A percentile compares a stretch with the other conserved stretches of the same genome.
phyloP scores from a whole-genome alignment of 2,888 invertebrate species.

The Cataglyphis albicans region DNA sequence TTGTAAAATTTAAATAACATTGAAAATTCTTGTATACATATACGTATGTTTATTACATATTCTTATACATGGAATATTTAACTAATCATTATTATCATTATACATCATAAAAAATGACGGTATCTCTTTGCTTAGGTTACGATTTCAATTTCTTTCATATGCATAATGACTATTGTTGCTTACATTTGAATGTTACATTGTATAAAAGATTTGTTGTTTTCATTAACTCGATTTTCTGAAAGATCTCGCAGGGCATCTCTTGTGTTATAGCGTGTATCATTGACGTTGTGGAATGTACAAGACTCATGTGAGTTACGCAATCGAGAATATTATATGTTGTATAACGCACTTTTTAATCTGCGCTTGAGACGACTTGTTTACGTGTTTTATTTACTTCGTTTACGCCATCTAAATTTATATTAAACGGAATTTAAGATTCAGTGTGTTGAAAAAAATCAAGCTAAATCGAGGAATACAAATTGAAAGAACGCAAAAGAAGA shows the following conservation, averaged over 20 bases:
- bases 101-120: background rate
- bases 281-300: background rate
- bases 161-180: background rate
- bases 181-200: background rate
- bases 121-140: background rate
- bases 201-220: background rate
- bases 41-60: background rate
- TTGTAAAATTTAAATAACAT: background rate
- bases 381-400: conserved; percentile 9
- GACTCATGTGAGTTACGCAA: conserved; percentile 4
- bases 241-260: conserved; percentile 5
- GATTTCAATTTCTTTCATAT: background rate
- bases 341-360: background rate
- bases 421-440: background rate
- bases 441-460: background rate
- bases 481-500: background rate
- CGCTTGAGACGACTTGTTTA: conserved; percentile 4
- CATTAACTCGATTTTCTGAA: conserved; percentile 3
- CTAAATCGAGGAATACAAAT: background rate
- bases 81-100: background rate
- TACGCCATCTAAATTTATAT: background rate
- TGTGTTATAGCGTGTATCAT: background rate
- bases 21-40: background rate
- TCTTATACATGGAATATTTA: background rate
- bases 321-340: background rate